Base-by-base conservation (phyloP, 2,113 vertebrate species). In the Leiothrix lutea region DNA sequence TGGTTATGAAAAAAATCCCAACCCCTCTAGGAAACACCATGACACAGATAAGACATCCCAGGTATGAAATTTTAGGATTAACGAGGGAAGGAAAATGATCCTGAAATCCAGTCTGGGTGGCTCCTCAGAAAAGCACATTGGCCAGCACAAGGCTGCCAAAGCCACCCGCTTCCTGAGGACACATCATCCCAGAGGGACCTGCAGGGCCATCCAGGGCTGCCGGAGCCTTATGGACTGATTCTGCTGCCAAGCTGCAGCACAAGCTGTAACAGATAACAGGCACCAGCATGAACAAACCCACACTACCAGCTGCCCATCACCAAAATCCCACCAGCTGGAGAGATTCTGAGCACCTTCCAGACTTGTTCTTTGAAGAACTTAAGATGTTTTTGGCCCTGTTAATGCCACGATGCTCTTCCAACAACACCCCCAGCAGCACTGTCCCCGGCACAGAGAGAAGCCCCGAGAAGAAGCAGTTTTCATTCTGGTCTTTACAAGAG, bases 141-240 rank as follows among this genome's bases (percentile, higher is more conserved):
- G 36, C 8, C 44, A 69, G 29, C 8, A 69, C n/a, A n/a, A n/a
- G 18, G 57, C 5, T 8, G 5, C 17, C 44, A 92, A 74, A 74
- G 29, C 24, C 31, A 81, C 21, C 29, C 5, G 3, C 38, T 81
- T 38, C 14, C 58, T 40, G 11, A 53, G 33, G 29, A 66, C 11
- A 70, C 26, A 35, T 8, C 14, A 35, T 10, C 29, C 56, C 53
- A 75, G 12, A 84, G 20, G 16, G 36, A 69, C 61, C 19, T 33
- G 36, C 44, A 66, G 26, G 29, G 26, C 7, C 18, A 80, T 19
- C 28, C 29, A 8, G 1, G 24, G 42, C 38, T 80, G 35, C 10
- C 0, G 0, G 29, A 54, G 48, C n/a, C 65, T 66, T 51, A 58
- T 0, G 8, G 20, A 83, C 14, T 1, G 0, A 64, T 38, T 78